Evolutionary conservation across 2,113 vertebrate species (phyloP).

Genomic region (Octodon degus): DNA sequence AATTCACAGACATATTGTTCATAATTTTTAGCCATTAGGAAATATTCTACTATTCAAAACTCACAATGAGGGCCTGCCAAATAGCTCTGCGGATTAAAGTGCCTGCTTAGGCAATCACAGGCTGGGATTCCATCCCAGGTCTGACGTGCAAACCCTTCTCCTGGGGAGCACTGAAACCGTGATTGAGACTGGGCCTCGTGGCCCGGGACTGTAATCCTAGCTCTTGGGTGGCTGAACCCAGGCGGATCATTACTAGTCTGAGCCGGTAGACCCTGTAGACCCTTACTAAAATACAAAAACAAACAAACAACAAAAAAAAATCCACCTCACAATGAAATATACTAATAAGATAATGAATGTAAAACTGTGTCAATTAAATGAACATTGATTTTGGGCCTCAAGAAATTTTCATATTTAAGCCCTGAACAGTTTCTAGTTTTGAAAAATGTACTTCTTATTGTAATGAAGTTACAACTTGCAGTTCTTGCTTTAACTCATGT

Average conservation of each 20-base stretch:
- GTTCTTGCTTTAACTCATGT: background rate
- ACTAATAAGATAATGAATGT: background rate
- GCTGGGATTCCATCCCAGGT: no score
- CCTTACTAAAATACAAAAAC: no score
- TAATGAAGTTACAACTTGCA: background rate
- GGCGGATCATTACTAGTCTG: no score
- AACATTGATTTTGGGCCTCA: background rate
- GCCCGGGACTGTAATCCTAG: no score
- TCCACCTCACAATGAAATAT: background rate
- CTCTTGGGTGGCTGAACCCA: no score
- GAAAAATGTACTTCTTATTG: background rate
- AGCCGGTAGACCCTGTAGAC: no score
- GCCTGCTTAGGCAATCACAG: no score
- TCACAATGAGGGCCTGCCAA: background rate
- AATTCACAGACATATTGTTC: background rate
- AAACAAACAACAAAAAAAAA: no score
- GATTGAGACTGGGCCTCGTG: no score
- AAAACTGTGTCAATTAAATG: background rate
- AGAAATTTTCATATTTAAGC: background rate
- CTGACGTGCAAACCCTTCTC: no score
- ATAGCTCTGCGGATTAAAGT: no score
- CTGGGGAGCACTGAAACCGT: no score
- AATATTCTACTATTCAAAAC: constrained; percentile 14
- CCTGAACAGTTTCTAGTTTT: background rate
- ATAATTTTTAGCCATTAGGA: constrained; percentile 36